phyloP scores from a whole-genome alignment of 2,113 vertebrate species.

The Setophaga coronata region DNA sequence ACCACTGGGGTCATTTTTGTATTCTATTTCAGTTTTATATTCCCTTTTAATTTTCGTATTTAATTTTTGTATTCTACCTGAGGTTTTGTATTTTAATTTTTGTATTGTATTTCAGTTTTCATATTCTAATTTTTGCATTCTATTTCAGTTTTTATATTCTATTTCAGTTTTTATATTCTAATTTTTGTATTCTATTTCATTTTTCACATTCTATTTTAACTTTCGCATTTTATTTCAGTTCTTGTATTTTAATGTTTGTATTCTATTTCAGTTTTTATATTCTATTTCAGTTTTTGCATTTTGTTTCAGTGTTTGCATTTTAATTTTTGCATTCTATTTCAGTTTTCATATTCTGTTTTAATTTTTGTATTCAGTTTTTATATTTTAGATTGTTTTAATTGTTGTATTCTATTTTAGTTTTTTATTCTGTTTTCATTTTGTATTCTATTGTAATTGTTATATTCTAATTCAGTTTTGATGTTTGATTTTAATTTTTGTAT shows the following conservation, averaged over 20 bases:
- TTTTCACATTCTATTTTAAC: neutral
- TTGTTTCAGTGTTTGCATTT: too few species aligned
- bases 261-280: neutral
- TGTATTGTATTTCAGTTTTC: too few species aligned
- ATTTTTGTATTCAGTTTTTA: neutral
- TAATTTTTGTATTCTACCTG: too few species aligned
- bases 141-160: neutral
- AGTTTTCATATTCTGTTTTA: neutral
- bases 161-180: neutral
- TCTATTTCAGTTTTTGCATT: too few species aligned
- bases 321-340: too few species aligned
- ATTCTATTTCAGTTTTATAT: neutral
- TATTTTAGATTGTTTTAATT: neutral
- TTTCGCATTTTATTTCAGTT: neutral
- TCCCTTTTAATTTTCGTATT: too few species aligned
- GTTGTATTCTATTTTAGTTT: neutral
- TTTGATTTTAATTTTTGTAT: neutral
- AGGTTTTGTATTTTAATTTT: too few species aligned
- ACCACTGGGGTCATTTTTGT: neutral
- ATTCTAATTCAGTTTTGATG: neutral
- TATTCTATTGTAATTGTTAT: neutral
- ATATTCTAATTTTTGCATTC: too few species aligned
- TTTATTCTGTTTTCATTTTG: neutral
- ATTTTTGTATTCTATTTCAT: neutral
- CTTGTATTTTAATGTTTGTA: neutral